Conservation (phyloP, 64 coral and sea anemone species). For the Stylophora pistillata region DNA sequence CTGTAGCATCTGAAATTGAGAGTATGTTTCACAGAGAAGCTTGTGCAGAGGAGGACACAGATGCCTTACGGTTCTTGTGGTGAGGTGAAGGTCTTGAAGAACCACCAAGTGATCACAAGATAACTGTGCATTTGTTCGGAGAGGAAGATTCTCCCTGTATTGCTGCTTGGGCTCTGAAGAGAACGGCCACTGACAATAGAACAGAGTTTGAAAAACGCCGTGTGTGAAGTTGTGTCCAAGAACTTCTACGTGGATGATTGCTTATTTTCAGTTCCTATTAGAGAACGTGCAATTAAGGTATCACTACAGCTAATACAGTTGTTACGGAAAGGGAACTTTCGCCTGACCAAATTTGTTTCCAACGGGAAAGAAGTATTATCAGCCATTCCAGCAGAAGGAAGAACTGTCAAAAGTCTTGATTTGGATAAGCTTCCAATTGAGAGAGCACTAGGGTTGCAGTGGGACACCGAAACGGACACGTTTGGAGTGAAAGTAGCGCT, state of each 20-base stretch:
- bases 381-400: slow-evolving; percentile 48
- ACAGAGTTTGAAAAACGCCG: slow-evolving; percentile 45
- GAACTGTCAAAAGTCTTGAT: slow-evolving; percentile 49
- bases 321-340: slow-evolving; percentile 60
- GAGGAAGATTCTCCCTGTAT: slow-evolving; percentile 61
- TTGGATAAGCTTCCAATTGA: slow-evolving; percentile 1
- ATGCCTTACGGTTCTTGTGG: slow-evolving; percentile 44
- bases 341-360: slow-evolving; percentile 52
- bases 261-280: slow-evolving; percentile 41
- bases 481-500: slow-evolving; percentile 37
- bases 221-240: slow-evolving; percentile 31
- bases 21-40: slow-evolving; percentile 22
- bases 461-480: slow-evolving; percentile 46
- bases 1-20: slow-evolving; percentile 67
- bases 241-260: slow-evolving; percentile 73
- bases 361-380: slow-evolving; percentile 47
- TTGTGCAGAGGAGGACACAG: slow-evolving; percentile 35
- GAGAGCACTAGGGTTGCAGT: slow-evolving; percentile 38
- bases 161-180: slow-evolving; percentile 49
- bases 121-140: slow-evolving; percentile 61
- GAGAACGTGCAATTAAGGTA: slow-evolving; percentile 28
- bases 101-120: slow-evolving; percentile 46
- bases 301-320: slow-evolving; percentile 26
- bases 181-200: slow-evolving; percentile 43
- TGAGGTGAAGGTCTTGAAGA: slow-evolving; percentile 32